Conservation (phyloP, 2,797 vertebrate genomes). For the Ctenopoma kingsleyae region DNA sequence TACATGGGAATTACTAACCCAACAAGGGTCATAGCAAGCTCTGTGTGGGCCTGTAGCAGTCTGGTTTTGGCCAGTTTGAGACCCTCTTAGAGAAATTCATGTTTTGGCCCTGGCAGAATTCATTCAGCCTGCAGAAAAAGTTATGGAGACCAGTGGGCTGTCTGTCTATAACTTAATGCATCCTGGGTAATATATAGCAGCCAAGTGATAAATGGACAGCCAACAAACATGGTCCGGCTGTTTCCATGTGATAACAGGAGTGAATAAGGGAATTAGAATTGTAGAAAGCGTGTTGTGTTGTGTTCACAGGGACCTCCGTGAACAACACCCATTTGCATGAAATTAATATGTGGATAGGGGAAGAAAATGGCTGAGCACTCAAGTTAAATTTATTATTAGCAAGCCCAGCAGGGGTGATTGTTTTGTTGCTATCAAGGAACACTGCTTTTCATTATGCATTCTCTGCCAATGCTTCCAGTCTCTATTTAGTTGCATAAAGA, state of each 20-base stretch:
- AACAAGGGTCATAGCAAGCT: slow-evolving; percentile 11
- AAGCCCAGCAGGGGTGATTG: slow-evolving; percentile 73
- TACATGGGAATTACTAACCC: slow-evolving; percentile 57
- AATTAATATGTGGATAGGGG: slow-evolving; percentile 73
- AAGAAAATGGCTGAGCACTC: slow-evolving; percentile 71
- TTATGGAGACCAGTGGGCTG: slow-evolving; percentile 8
- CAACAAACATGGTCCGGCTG: slow-evolving; percentile 41
- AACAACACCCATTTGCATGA: slow-evolving; percentile 75
- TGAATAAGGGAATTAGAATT: slow-evolving; percentile 32
- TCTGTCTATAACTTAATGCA: not conserved
- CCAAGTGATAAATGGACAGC: slow-evolving; percentile 30
- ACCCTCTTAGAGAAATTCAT: not conserved
- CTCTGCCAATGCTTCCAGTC: slow-evolving; percentile 51
- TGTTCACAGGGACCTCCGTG: slow-evolving; percentile 36
- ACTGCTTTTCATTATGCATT: slow-evolving; percentile 72
- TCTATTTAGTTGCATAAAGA: slow-evolving; percentile 71
- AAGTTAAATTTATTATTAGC: slow-evolving; percentile 78
- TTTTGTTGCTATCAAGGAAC: slow-evolving; percentile 69
- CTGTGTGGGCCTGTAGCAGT: not conserved
- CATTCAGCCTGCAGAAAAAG: slow-evolving; percentile 1
- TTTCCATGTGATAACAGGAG: slow-evolving; percentile 45
- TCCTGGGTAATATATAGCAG: slow-evolving; percentile 1
- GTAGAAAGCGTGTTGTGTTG: slow-evolving; percentile 46
- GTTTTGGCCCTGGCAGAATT: not conserved
- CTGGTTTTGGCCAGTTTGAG: slow-evolving; percentile 8